phyloP scores from a whole-genome alignment of 1,140 invertebrate species.

The Limonius californicus region DNA sequence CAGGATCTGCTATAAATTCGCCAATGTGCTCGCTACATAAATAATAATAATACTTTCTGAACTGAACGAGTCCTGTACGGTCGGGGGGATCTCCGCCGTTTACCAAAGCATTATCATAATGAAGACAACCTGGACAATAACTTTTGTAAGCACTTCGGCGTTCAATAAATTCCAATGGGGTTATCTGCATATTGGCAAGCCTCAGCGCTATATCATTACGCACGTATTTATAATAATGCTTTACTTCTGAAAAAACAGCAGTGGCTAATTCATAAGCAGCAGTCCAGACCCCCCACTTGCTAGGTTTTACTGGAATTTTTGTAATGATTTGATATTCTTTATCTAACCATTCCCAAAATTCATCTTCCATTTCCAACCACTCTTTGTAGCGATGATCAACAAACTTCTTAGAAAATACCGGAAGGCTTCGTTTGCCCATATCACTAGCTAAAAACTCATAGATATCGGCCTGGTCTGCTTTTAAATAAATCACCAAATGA shows the following conservation, averaged over 20 bases:
- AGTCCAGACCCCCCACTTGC: conserved; percentile 51
- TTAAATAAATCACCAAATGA: conserved; percentile 52
- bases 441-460: conserved; percentile 46
- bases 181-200: conserved; percentile 43
- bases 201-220: conserved; percentile 38
- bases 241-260: conserved; percentile 36
- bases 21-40: conserved; percentile 52
- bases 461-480: conserved; percentile 41
- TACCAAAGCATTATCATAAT: conserved; percentile 42
- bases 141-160: conserved; percentile 50
- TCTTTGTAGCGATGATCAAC: conserved; percentile 47
- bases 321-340: conserved; percentile 51
- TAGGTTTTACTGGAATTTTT: conserved; percentile 40
- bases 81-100: conserved; percentile 47
- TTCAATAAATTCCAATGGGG: conserved; percentile 50
- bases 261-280: conserved; percentile 43
- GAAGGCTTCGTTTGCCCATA: conserved; percentile 28
- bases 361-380: conserved; percentile 43
- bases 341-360: conserved; percentile 50
- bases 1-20: conserved; percentile 47
- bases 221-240: conserved; percentile 33
- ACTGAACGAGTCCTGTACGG: conserved; percentile 54
- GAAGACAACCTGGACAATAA: conserved; percentile 55
- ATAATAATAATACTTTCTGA: conserved; percentile 53
- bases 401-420: conserved; percentile 47